These are phyloP conservation scores for Phenganax subtilis DNA, from an alignment of 92 coral and sea anemone species.

Conservation along the genomic window DNA sequence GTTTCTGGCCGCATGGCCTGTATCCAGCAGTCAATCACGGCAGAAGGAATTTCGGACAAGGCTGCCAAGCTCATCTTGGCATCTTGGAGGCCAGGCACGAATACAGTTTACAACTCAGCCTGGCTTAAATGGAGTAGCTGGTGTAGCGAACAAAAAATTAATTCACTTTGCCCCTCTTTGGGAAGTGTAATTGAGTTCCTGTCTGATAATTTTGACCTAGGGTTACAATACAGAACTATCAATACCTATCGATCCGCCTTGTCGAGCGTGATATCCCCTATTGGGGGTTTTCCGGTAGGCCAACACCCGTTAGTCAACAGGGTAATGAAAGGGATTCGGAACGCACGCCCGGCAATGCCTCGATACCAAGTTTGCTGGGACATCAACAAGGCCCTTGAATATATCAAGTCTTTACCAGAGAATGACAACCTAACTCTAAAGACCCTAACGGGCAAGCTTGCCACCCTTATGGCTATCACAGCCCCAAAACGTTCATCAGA, in stretches of 20 bases:
- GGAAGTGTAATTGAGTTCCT: background rate
- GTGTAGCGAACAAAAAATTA: constrained; percentile 7
- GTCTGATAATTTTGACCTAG: background rate
- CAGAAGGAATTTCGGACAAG: constrained; percentile 41
- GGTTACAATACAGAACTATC: background rate
- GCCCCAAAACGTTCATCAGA: too few relatives aligned
- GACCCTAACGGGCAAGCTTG: too few relatives aligned
- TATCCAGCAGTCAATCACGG: constrained; percentile 39
- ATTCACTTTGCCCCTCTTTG: constrained; percentile 38
- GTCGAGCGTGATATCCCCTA: constrained; percentile 32
- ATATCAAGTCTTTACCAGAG: too few relatives aligned
- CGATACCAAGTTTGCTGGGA: too few relatives aligned
- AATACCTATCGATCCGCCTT: constrained; percentile 32
- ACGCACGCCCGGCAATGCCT: background rate
- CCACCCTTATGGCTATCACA: too few relatives aligned
- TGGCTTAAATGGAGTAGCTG: background rate
- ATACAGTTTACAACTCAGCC: constrained; percentile 41
- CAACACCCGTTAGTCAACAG: constrained; percentile 19
- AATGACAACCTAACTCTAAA: too few relatives aligned
- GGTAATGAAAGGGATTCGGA: background rate
- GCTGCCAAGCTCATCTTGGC: constrained; percentile 46
- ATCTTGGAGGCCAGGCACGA: constrained; percentile 37
- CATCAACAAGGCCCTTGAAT: too few relatives aligned
- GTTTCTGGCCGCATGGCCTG: constrained; percentile 42
- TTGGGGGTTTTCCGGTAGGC: constrained; percentile 25